Conservation (phyloP, 2,797 vertebrate genomes). For the Clarias platycephalus region DNA sequence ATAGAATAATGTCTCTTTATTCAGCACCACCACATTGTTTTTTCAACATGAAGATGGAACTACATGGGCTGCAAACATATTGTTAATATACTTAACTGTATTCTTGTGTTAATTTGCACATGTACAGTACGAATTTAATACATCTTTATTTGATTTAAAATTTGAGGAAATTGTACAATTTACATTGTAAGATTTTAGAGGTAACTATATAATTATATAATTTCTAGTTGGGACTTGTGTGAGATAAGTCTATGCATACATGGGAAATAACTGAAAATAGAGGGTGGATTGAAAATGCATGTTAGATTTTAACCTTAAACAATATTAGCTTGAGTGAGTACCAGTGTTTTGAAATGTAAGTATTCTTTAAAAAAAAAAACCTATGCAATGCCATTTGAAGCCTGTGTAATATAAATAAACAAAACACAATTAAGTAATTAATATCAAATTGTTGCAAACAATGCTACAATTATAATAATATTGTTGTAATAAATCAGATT, state of each 20-base stretch:
- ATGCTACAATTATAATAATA: too few species aligned
- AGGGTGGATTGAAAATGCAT: background rate
- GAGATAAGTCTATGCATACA: background rate
- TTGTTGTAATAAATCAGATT: background rate
- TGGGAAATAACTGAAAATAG: background rate
- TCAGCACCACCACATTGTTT: constrained; percentile 9
- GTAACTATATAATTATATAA: background rate
- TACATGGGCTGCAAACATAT: background rate
- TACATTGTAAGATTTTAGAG: background rate
- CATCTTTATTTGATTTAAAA: background rate
- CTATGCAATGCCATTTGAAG: background rate
- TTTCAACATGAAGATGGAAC: background rate
- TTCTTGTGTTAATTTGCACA: background rate
- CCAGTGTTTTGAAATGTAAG: background rate
- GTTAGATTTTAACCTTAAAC: background rate
- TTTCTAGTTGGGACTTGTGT: background rate
- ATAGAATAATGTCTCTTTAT: constrained; percentile 33
- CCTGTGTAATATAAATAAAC: background rate
- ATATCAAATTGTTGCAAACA: background rate
- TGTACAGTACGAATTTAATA: background rate
- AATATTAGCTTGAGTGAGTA: background rate
- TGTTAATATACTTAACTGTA: too few species aligned
- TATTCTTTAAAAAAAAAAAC: background rate
- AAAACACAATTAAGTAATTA: background rate
- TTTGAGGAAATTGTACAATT: background rate